Base-by-base conservation (phyloP, 2,888 invertebrate genomes). In the Saturnia pavonia region DNA sequence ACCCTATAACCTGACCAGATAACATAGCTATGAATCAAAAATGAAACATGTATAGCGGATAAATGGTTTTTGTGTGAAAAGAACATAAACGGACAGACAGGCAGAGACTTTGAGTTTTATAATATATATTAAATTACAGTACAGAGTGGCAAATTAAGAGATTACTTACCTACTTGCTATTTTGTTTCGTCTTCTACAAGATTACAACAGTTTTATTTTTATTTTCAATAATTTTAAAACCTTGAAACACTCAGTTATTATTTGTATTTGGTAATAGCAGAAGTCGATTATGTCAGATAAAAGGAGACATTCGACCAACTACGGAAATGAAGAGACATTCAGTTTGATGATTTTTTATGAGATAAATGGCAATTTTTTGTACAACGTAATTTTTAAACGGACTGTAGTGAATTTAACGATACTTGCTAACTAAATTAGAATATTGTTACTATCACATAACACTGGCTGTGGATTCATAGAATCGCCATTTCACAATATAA, bases 401-500 rank as follows among this genome's bases (percentile, higher is more conserved):
- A 40, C 40, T 65, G 40, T 22, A 40, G 40, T 65, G 65, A 40
- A 40, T 40, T 34, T 54, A 60, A 69, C 60, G 74, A 77, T 72
- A 75, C 73, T 74, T 71, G 72, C 70, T 74, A 66, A 48, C 67
- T 71, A 65, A 73, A 70, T 73, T 72, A 48, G 65, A 72, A 77
- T 81, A 81, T 83, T 84, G 82, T 83, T 88, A 86, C 82, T 91
- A 91, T 91, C 91, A 91, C 90, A 90, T 86, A 84, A 80, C 90
- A 91, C 88, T 90, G 91, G 90, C 88, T 86, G 84, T 80, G 80
- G 80, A 85, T 85, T 84, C 80, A 80, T 77, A 69, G 79, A 86
- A 85, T 82, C 82, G 81, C 83, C 82, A 82, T 84, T 81, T 76
- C 74, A 77, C 75, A 76, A 79, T 73, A 76, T 76, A 74, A 78